Evolutionary conservation across 2,113 vertebrate species (phyloP), one percentile per base, ranked within the genome.

Genomic region (Galbula dea): DNA sequence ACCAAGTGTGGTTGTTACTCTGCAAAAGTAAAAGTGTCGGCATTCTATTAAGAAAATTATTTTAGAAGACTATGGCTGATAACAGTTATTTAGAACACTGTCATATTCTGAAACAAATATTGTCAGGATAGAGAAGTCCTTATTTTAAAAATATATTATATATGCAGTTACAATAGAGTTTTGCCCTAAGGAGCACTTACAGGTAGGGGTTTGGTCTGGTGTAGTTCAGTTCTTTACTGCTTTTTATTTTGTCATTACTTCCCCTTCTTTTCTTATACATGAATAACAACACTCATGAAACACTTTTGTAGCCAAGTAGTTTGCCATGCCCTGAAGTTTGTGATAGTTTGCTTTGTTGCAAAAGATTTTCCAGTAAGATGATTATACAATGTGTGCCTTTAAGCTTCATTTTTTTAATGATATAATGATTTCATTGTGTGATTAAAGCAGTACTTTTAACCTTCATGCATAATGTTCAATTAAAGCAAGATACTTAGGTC

Each of bases 361-460:
- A 62, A 93, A 96, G 75, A 83, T 95, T 96, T 97, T 96, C 83
- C 93, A 45, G 93, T 95, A 95, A 86, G 74, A 62, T 94, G 63
- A 66, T 94, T 93, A 83, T 93, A 89, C 32, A 22, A 6, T 30
- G 45, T 45, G 12, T 96, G 73, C 67, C 58, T 96, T 46, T 83
- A 91, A 92, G 55, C 95, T 86, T 77, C 63, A 92, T 20, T 27
- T 73, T 95, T 36, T 77, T 21, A 95, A 71, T 9, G 1, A 11
- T 96, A 77, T 87, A 87, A n/a, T 88, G 78, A 92, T 97, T 97
- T 96, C 85, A 72, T 73, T 84, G 83, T 83, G 89, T 92, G 89
- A 91, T 94, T 94, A 94, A 62, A 97, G 43, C 89, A 90, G 58
- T 90, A 82, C 89, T 97, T 96, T 96, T 96, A 90, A 91, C 85